Evolutionary conservation across 2,888 invertebrate species (phyloP).

Genomic region (Sceliomorpha sp.): DNA sequence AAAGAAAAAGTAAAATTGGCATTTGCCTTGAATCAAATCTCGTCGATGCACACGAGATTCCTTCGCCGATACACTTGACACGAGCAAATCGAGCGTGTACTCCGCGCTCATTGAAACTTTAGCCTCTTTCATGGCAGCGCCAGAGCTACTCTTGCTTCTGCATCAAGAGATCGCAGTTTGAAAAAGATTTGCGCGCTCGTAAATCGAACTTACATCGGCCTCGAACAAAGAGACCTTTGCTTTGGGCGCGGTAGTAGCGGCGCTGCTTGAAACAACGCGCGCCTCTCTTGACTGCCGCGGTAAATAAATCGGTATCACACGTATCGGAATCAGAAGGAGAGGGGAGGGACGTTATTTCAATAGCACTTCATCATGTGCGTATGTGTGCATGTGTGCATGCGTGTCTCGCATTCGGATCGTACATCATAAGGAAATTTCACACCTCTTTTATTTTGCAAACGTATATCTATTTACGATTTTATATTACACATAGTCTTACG

Average conservation of each 20-base stretch:
- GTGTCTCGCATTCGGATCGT: no score
- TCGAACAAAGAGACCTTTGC: constrained; percentile 49
- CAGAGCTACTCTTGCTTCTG: constrained; percentile 28
- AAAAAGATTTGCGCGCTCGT: constrained; percentile 46
- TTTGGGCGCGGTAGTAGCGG: constrained; percentile 25
- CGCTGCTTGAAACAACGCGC: constrained; percentile 25
- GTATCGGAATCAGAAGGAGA: no score
- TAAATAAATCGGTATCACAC: constrained; percentile 33
- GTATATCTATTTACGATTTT: no score
- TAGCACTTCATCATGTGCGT: no score
- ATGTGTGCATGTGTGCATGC: no score
- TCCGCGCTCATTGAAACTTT: constrained; percentile 44
- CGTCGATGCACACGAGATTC: constrained; percentile 21
- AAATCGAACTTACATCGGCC: constrained; percentile 44
- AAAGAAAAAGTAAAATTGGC: no score
- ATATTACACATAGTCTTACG: no score
- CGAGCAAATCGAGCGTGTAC: constrained; percentile 41
- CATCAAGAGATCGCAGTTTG: constrained; percentile 43
- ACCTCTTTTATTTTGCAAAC: no score
- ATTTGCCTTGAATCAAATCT: neutral
- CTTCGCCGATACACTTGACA: constrained; percentile 30
- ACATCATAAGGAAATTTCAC: no score
- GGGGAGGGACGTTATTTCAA: no score
- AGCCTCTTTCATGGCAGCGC: constrained; percentile 43
- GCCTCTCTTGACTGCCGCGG: constrained; percentile 22